phyloP scores from a whole-genome alignment of 2,888 invertebrate genomes.

The Siphlonurus alternatus region DNA sequence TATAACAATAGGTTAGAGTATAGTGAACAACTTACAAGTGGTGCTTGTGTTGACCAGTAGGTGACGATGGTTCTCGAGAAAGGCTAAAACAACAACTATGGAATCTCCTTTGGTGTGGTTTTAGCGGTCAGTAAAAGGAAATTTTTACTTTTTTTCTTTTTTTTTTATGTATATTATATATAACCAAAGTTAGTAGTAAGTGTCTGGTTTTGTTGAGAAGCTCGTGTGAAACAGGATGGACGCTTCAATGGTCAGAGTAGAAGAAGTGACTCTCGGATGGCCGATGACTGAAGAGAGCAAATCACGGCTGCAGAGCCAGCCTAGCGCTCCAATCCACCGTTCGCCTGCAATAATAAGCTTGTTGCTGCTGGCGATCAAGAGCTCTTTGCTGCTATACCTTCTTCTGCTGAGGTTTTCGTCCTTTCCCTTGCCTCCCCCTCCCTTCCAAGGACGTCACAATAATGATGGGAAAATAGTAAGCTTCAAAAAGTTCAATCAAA shows the following conservation, averaged over 20 bases:
- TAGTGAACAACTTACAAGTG: not conserved
- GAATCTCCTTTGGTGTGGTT: not conserved
- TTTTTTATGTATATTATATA: not conserved
- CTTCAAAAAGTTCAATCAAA: not conserved
- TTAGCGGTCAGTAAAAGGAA: not conserved
- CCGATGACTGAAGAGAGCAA: not conserved
- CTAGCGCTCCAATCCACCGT: not conserved
- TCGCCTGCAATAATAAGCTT: no score
- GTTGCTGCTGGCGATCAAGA: no score
- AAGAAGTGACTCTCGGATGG: not conserved
- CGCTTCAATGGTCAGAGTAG: not conserved
- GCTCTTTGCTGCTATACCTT: no score
- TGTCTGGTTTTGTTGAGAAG: not conserved
- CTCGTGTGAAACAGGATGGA: constrained; percentile 3
- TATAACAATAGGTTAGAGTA: no score
- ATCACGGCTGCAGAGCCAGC: not conserved
- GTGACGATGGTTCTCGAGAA: not conserved
- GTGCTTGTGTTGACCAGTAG: not conserved
- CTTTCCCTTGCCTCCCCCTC: not conserved
- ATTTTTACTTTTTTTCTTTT: not conserved
- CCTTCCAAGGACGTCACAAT: not conserved
- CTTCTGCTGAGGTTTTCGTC: not conserved
- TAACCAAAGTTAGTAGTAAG: not conserved
- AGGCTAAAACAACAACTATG: not conserved
- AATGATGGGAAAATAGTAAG: not conserved